phyloP scores from a whole-genome alignment of 2,797 vertebrate species.

The Acipenser transmontanus region DNA sequence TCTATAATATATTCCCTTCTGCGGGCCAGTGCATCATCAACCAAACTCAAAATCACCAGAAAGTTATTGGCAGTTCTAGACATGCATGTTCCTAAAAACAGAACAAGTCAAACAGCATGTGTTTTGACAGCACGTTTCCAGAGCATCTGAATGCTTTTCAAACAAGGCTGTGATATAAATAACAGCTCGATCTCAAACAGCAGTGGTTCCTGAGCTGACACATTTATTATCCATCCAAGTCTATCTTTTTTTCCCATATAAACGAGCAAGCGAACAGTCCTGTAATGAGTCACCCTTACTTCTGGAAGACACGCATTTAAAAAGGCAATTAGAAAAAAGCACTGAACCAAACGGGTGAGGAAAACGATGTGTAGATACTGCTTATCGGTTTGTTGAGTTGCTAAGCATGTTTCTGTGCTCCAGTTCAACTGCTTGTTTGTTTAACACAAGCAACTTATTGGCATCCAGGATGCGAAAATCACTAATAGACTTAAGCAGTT shows the following conservation, averaged over 20 bases:
- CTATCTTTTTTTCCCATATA: background rate
- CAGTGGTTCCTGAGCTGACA: background rate
- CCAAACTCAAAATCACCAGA: background rate
- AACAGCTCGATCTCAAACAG: background rate
- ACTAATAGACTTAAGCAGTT: too few relatives aligned
- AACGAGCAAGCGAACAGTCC: background rate
- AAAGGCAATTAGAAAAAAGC: too few relatives aligned
- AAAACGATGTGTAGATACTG: too few relatives aligned
- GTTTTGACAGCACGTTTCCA: slow-evolving; percentile 8
- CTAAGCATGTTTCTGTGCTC: too few relatives aligned
- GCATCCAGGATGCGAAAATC: too few relatives aligned
- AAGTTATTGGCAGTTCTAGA: background rate
- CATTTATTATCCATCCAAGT: background rate
- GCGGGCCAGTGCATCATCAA: background rate
- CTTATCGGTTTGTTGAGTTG: too few relatives aligned
- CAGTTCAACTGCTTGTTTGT: too few relatives aligned
- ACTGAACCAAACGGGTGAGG: too few relatives aligned
- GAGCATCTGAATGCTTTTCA: background rate
- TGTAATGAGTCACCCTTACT: background rate
- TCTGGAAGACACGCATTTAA: too few relatives aligned
- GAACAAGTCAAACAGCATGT: slow-evolving; percentile 1
- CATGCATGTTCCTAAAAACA: background rate
- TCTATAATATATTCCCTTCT: background rate
- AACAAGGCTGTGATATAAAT: background rate
- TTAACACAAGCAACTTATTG: too few relatives aligned